A percentile compares a stretch with the other conserved stretches of the same genome.
Evolutionary conservation across 2,888 invertebrate species (phyloP).

Genomic region (Drosophila barbarae): DNA sequence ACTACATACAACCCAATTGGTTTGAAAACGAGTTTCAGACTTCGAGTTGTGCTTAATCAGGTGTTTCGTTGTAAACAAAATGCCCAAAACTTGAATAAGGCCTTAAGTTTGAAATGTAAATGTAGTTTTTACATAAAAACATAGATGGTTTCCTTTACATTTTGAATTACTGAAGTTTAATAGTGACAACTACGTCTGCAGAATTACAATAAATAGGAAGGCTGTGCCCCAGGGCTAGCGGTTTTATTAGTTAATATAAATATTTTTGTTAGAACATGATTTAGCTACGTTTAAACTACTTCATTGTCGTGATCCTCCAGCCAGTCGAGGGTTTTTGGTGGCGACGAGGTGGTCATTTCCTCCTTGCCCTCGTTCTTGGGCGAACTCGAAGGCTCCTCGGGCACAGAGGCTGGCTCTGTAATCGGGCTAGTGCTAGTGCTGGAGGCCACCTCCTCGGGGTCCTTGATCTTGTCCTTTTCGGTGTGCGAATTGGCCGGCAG

Average conservation of each 20-base stretch:
- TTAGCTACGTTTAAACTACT: conserved; percentile 1
- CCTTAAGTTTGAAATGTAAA: too few species aligned
- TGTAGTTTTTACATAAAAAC: too few species aligned
- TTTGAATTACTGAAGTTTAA: not conserved
- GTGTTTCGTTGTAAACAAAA: not conserved
- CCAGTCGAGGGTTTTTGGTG: conserved; percentile 21
- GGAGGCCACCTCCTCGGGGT: not conserved
- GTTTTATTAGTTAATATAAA: conserved; percentile 17
- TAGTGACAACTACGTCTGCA: not conserved
- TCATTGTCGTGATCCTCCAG: conserved; percentile 32
- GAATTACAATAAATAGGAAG: conserved; percentile 11
- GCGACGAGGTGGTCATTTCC: conserved; percentile 18
- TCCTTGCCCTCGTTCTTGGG: conserved; percentile 1
- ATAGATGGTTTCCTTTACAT: too few species aligned
- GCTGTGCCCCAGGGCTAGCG: not conserved
- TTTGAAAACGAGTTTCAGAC: conserved; percentile 7
- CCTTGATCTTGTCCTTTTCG: conserved; percentile 20
- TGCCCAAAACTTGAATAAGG: not conserved
- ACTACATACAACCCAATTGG: conserved; percentile 4
- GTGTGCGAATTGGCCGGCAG: not conserved
- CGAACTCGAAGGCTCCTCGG: not conserved
- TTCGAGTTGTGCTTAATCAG: conserved; percentile 1
- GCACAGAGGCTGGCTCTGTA: not conserved
- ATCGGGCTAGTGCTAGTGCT: not conserved
- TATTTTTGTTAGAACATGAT: not conserved